A percentile compares a stretch with the other conserved stretches of the same genome.
Evolutionary conservation across 2,797 vertebrate species (phyloP).

Genomic region (Muscicapa comitata): DNA sequence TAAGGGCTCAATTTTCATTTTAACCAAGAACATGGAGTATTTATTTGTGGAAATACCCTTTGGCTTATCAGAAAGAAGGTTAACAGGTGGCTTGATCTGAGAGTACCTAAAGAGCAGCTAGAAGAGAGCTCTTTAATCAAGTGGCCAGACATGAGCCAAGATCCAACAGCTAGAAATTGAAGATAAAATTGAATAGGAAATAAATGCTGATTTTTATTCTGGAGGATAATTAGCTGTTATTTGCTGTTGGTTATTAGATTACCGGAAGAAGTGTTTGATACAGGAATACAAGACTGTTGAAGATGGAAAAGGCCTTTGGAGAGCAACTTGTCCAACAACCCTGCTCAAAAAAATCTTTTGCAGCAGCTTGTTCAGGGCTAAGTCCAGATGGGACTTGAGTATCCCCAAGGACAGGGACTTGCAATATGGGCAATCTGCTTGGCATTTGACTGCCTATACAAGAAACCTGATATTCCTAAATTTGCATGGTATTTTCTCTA

Average conservation of each 20-base stretch:
- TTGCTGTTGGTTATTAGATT: slow-evolving; percentile 6
- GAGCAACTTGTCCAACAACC: fast-evolving
- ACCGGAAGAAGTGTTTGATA: not conserved
- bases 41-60: slow-evolving; percentile 45
- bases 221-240: not conserved
- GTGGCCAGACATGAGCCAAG: slow-evolving; percentile 23
- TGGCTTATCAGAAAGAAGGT: slow-evolving; percentile 40
- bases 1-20: slow-evolving; percentile 51
- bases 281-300: not conserved
- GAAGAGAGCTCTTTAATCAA: slow-evolving; percentile 47
- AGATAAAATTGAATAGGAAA: slow-evolving; percentile 30
- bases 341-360: not conserved
- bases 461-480: not conserved
- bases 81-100: slow-evolving; percentile 45
- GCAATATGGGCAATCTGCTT: not conserved
- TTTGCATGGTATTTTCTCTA: not conserved
- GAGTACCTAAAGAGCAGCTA: not conserved
- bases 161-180: slow-evolving; percentile 3
- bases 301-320: not conserved
- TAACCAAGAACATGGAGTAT: slow-evolving; percentile 21
- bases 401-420: not conserved
- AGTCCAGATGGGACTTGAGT: not conserved
- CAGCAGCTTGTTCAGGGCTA: not conserved
- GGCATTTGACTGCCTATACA: not conserved
- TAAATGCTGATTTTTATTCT: not conserved